phyloP scores from a whole-genome alignment of 2,797 vertebrate genomes.

The Smutsia gigantea region DNA sequence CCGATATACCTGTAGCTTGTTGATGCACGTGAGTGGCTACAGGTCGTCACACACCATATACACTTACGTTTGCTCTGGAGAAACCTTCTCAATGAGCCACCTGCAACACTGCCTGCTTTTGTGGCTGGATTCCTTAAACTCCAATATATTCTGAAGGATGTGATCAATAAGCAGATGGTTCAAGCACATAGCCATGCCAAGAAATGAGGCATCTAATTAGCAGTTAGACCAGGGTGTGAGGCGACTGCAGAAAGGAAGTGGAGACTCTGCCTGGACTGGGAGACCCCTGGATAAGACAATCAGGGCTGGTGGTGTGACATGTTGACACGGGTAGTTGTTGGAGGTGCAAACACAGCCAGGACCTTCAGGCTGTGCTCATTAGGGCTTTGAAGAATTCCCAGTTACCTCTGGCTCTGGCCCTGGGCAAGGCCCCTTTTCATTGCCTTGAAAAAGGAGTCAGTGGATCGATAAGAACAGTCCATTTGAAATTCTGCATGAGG shows the following conservation, averaged over 20 bases:
- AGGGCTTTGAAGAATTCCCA: constrained; percentile 52
- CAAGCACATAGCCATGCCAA: not conserved
- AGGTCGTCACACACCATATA: not conserved
- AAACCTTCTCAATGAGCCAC: not conserved
- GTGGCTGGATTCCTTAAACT: constrained; percentile 53
- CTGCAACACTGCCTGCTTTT: constrained; percentile 27
- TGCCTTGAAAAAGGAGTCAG: not conserved
- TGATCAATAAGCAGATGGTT: constrained; percentile 59
- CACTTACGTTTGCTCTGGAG: constrained; percentile 31
- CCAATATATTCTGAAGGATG: constrained; percentile 49
- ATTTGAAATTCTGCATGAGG: not conserved
- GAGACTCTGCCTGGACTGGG: constrained; percentile 41
- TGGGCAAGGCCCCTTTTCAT: not conserved
- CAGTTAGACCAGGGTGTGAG: constrained; percentile 71
- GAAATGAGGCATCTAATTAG: constrained; percentile 74
- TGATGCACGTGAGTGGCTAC: not conserved
- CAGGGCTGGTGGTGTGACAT: not conserved
- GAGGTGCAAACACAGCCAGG: constrained; percentile 40
- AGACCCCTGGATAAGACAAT: not conserved
- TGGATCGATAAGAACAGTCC: not conserved
- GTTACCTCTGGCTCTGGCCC: constrained; percentile 46
- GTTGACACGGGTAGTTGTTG: not conserved
- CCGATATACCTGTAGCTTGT: not conserved
- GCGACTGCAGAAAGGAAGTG: constrained; percentile 30
- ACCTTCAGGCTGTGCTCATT: constrained; percentile 56